These are phyloP conservation scores for Ficedula albicollis DNA, from an alignment of 2,797 vertebrate species.

Conservation along the genomic window DNA sequence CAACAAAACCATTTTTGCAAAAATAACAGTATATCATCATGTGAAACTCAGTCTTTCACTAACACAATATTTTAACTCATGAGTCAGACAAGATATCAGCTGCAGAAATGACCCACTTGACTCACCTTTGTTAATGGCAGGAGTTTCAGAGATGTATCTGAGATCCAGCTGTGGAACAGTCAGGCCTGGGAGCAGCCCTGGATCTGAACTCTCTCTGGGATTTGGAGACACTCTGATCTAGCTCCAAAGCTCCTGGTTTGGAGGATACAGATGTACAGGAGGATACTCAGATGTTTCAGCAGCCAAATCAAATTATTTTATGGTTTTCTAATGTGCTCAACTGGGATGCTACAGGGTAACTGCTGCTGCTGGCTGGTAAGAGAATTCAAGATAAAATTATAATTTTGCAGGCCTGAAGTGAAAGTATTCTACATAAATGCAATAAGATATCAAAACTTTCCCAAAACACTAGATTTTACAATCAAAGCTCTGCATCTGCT, in stretches of 20 bases:
- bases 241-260: not conserved
- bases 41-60: not conserved
- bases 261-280: not conserved
- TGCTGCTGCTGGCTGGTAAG: conserved; percentile 1
- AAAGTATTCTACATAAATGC: not conserved
- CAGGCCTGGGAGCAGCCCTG: not conserved
- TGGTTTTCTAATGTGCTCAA: not conserved
- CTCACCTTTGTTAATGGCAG: not conserved
- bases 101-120: not conserved
- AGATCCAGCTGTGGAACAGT: not conserved
- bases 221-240: not conserved
- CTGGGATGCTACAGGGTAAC: not conserved
- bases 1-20: not conserved
- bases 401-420: not conserved
- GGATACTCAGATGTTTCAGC: not conserved
- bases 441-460: not conserved
- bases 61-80: not conserved
- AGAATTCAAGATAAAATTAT: not conserved
- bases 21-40: not conserved
- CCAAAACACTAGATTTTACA: not conserved
- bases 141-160: not conserved
- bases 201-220: not conserved
- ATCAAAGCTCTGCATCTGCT: not conserved
- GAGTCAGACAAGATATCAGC: not conserved
- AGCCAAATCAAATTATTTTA: not conserved